Base-by-base conservation (phyloP, 2,888 invertebrate species). In the Scaptodrosophila latifasciaeformis region DNA sequence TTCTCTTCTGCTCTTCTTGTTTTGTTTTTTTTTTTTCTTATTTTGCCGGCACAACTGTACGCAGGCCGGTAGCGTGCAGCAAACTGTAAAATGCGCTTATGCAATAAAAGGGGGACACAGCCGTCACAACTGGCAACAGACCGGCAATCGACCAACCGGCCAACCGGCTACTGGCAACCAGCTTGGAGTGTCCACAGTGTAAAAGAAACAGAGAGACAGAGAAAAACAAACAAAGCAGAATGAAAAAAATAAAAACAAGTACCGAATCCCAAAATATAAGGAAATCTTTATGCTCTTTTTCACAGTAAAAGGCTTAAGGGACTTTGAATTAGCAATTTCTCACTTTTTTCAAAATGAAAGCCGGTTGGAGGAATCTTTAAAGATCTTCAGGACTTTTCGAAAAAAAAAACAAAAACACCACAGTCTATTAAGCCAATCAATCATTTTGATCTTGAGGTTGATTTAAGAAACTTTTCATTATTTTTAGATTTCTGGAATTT, bases 11-110 rank as follows among this genome's bases (percentile, higher is more conserved):
- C 7, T n/a, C 35, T n/a, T n/a, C n/a, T n/a, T n/a, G 1, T 35
- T 39, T 4, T 48, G 42, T 10, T 49, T 46, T 15, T 51, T 12
- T n/a, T 55, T 48, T 15, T 52, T 48, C 34, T 51, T 59, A 17
- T 47, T 35, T 30, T 53, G 53, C 46, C 35, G 37, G 27, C 44
- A 42, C 68, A 65, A 55, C 54, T 65, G 56, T 65, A 54, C 34
- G 31, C 31, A 17, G 17, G 15, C 18, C n/a, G 18, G 34, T 31
- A 12, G 31, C 31, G 29, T 34, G 34, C 31, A 45, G 12, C 19
- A 45, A 34, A 30, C 52, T 60, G 52, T 46, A 43, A 56, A 71
- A 52, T 54, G 53, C 54, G 54, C 63, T 62, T 62, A 63, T 63
- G 63, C 61, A 63, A 61, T 48, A 27, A 46, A 46, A 45, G 29